Evolutionary conservation across 2,888 invertebrate genomes (phyloP).

Genomic region (Pseudococcus viburni): DNA sequence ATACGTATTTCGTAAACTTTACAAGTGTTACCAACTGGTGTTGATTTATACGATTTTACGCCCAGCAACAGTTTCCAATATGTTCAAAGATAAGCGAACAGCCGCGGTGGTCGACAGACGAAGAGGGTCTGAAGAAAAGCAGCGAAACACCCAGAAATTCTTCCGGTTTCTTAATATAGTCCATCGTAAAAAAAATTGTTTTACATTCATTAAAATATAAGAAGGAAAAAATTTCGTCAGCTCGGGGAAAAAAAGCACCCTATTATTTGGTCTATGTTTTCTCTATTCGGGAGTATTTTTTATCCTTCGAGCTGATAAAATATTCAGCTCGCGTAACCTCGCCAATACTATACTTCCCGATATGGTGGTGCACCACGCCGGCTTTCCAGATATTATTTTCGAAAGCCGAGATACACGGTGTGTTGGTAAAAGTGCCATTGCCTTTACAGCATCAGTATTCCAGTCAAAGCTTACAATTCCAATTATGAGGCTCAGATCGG

Average conservation of each 20-base stretch:
- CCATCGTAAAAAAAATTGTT: constrained; percentile 19
- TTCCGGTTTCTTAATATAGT: neutral
- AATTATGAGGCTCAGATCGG: constrained; percentile 65
- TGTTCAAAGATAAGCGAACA: neutral
- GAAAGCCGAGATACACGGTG: constrained; percentile 44
- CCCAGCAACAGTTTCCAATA: constrained; percentile 51
- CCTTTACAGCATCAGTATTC: constrained; percentile 57
- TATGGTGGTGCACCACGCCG: constrained; percentile 60
- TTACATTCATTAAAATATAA: neutral
- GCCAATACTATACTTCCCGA: constrained; percentile 65
- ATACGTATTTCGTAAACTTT: neutral
- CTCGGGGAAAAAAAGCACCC: constrained; percentile 17
- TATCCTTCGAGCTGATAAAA: constrained; percentile 54
- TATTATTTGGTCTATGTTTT: constrained; percentile 39
- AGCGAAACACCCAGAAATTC: neutral
- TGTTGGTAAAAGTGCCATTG: constrained; percentile 53
- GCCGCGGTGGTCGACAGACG: too few species aligned
- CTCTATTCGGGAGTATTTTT: constrained; percentile 26
- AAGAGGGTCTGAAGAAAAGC: neutral
- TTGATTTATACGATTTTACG: constrained; percentile 31
- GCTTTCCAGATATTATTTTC: constrained; percentile 65
- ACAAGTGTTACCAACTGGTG: constrained; percentile 43
- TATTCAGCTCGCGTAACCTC: constrained; percentile 60
- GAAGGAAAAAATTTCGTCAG: neutral
- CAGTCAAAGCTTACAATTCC: constrained; percentile 63